Conservation (phyloP, 2,113 vertebrate species). For the Xiphophorus maculatus region DNA sequence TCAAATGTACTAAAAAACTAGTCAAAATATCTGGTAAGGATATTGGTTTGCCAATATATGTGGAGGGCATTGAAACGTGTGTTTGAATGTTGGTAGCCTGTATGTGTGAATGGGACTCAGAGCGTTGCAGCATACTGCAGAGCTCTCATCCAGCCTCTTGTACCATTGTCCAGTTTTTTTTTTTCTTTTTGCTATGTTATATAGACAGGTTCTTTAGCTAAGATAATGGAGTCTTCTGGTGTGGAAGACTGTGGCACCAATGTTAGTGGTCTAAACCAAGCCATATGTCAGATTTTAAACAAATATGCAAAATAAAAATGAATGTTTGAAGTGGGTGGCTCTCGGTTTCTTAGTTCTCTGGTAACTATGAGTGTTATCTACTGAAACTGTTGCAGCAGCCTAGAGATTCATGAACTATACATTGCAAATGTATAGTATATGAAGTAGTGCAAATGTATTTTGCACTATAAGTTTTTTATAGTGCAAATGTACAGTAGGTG, state of each 20-base stretch:
- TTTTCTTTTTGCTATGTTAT: constrained; percentile 25
- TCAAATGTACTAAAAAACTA: too few species aligned
- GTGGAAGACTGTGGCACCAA: constrained; percentile 15
- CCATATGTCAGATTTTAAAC: constrained; percentile 67
- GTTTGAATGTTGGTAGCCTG: constrained; percentile 6
- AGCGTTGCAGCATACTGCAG: constrained; percentile 31
- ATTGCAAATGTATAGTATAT: too few species aligned
- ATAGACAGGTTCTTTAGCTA: constrained; percentile 33
- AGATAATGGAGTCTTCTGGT: constrained; percentile 30
- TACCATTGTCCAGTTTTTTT: constrained; percentile 34
- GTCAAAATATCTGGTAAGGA: too few species aligned
- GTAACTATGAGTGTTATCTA: not conserved
- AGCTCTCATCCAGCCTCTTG: constrained; percentile 40
- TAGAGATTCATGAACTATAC: not conserved
- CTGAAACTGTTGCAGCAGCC: not conserved
- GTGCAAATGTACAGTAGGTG: not conserved
- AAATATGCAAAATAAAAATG: constrained; percentile 78
- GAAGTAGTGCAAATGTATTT: too few species aligned
- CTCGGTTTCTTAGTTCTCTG: not conserved
- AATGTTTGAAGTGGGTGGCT: constrained; percentile 53
- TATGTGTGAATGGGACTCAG: constrained; percentile 24
- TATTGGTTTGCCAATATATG: not conserved
- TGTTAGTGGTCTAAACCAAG: constrained; percentile 67
- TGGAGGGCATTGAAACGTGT: constrained; percentile 1
- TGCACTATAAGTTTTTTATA: not conserved